A percentile compares a stretch with the other conserved stretches of the same genome.
These are phyloP conservation scores for Mallotus villosus DNA, from an alignment of 2,797 vertebrate genomes.

Conservation along the genomic window DNA sequence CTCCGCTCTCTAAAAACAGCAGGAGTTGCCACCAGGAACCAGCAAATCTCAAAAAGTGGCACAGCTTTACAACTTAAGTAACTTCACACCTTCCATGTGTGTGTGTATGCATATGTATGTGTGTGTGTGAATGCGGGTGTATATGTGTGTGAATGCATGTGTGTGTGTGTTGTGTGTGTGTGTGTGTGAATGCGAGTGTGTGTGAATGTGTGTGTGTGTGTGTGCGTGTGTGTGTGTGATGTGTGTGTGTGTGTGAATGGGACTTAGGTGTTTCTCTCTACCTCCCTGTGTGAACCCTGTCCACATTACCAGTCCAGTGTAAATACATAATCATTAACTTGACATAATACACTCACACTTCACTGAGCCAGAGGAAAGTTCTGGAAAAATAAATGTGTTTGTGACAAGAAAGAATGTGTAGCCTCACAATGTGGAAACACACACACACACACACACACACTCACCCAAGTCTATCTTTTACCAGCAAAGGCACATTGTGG, in stretches of 20 bases:
- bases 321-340: slow-evolving; percentile 26
- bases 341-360: slow-evolving; percentile 5
- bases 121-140: background rate
- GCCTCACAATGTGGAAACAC: slow-evolving; percentile 13
- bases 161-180: slow-evolving; percentile 14
- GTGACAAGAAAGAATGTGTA: background rate
- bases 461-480: background rate
- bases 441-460: slow-evolving; percentile 1
- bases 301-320: slow-evolving; percentile 2
- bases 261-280: slow-evolving; percentile 9
- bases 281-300: slow-evolving; percentile 9
- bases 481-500: background rate
- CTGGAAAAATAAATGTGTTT: background rate
- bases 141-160: slow-evolving; percentile 4
- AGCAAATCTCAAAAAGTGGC: background rate
- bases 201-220: slow-evolving; percentile 12
- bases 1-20: slow-evolving; percentile 21
- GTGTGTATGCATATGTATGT: slow-evolving; percentile 10
- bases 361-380: background rate
- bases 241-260: slow-evolving; percentile 22
- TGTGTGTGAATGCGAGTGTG: no score
- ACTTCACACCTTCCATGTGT: background rate
- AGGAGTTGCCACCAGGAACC: background rate
- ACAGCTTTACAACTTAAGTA: background rate
- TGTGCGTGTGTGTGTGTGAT: no score